Evolutionary conservation across 2,113 vertebrate genomes (phyloP), one percentile per base, ranked within the genome.

Genomic region (Forbesichthys papilliferus): DNA sequence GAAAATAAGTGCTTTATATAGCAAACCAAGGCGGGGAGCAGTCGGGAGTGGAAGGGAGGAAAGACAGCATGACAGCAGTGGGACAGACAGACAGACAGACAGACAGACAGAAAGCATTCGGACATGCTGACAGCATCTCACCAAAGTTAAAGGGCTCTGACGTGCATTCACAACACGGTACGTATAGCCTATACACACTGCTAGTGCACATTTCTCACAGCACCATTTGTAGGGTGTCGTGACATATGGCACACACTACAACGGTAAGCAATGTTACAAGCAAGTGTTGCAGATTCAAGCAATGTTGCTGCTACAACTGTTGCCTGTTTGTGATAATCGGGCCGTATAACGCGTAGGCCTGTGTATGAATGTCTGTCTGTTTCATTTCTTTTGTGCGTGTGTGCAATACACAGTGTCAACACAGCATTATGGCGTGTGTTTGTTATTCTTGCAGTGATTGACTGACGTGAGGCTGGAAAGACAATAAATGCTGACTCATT

Each of bases 131-230:
- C 61, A 58, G 36, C 36, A 42, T 5, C 36, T 8, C 36, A 42
- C 36, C 7, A 46, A 1, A 8, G 5, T 18, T 10, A 12, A 55
- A 55, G 5, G 48, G 1, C 42, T 61, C 62, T 66, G 62, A 51
- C 47, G 42, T 27, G 13, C 1, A 11, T 55, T 51, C 11, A 53
- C 60, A 27, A 27, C 2, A 27, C 27, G 2, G 27, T 27, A 27
- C 27, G 27, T 27, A 27, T 27, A 27, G 27, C 27, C 27, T 20
- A 20, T 20, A 58, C 49, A 71, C 56, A 63, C 13, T 46, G 18
- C 57, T 61, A 75, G 67, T 53, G 11, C 55, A 69, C 49, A 64
- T 64, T 54, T 67, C n/a, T 63, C 48, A 71, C 61, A 36, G 18
- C 61, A 69, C 66, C 57, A 58, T 74, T 75, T 67, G 56, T 66